Evolutionary conservation across 2,888 invertebrate genomes (phyloP).

Genomic region (Oxyteleia sp.): DNA sequence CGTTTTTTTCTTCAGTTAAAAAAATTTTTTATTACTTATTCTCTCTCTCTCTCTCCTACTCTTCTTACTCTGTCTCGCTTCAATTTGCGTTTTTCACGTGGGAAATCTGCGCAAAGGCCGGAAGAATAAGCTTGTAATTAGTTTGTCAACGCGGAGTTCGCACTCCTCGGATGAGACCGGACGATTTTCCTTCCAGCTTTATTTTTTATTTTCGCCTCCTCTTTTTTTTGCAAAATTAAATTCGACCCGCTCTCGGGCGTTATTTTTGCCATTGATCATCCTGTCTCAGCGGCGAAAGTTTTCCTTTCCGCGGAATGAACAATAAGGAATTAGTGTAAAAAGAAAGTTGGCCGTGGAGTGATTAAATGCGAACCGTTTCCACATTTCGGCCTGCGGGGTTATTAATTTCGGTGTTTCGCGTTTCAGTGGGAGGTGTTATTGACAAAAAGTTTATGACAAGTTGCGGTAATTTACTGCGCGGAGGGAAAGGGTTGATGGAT

Average conservation of each 20-base stretch:
- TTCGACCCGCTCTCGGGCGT: not conserved
- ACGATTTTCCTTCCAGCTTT: too few relatives aligned
- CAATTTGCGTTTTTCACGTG: too few relatives aligned
- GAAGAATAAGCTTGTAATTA: too few relatives aligned
- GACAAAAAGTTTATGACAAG: constrained; percentile 41
- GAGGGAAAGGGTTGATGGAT: constrained; percentile 19
- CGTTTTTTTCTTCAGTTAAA: too few relatives aligned
- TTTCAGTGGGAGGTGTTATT: constrained; percentile 22
- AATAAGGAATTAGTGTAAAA: constrained; percentile 27
- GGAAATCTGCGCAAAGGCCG: too few relatives aligned
- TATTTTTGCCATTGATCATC: constrained; percentile 12
- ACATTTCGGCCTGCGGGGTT: constrained; percentile 2
- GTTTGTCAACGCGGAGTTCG: too few relatives aligned
- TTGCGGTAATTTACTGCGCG: constrained; percentile 16
- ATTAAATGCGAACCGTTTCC: constrained; percentile 27
- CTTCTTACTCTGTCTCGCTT: too few relatives aligned
- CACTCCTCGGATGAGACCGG: too few relatives aligned
- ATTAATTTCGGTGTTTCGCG: constrained; percentile 23
- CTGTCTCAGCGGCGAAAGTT: constrained; percentile 6
- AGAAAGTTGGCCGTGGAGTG: constrained; percentile 1
- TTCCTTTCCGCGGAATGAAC: not conserved
- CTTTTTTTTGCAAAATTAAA: not conserved
- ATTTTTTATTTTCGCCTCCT: too few relatives aligned
- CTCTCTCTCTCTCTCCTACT: too few relatives aligned
- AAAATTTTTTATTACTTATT: too few relatives aligned